Base-by-base conservation (phyloP, 2,888 invertebrate genomes). In the Orchesellides sinensis region DNA sequence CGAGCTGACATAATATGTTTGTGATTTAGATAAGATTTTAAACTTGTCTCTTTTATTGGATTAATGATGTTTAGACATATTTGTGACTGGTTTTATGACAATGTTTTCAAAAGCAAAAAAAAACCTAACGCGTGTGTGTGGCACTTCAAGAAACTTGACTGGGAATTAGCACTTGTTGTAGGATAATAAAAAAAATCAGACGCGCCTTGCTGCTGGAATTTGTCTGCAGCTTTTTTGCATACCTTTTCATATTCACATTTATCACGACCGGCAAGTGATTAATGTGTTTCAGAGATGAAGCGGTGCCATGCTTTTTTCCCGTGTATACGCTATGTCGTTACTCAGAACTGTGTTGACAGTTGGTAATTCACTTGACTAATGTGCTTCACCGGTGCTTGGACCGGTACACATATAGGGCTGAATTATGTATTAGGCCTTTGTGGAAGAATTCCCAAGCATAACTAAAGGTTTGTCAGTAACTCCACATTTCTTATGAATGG, bases 41-140 rank as follows among this genome's bases (percentile, higher is more conserved):
- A 74, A 69, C 27, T 32, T 52, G 70, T 47, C 29, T 66, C 61
- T 25, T 69, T 61, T 27, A 4, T 69, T 61, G 69, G 70, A 75
- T 82, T 75, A 75, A 75, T 75, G 82, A 70, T 82, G 82, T 82
- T 82, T 82, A 70, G 74, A 82, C 82, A 70, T 70, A 75, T 82
- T 75, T 69, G 74, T 82, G 82, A 82, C 82, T 75, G 35, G 82
- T 75, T 82, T 82, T 82, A 82, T 82, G 82, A 82, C 82, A 82
- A 75, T 82, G 82, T 82, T 82, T 82, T 69, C 54, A 74, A 69
- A 75, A 66, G 59, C 35, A 59, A 47, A 72, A 79, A 65, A 70
- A 79, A 72, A 40, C 45, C 56, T n/a, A n/a, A 73, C 73, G 73
- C 68, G 49, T 80, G 79, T n/a, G n/a, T 79, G 80, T 73, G 80